phyloP scores from a whole-genome alignment of 2,888 invertebrate genomes.

The Drosophila gaucha region DNA sequence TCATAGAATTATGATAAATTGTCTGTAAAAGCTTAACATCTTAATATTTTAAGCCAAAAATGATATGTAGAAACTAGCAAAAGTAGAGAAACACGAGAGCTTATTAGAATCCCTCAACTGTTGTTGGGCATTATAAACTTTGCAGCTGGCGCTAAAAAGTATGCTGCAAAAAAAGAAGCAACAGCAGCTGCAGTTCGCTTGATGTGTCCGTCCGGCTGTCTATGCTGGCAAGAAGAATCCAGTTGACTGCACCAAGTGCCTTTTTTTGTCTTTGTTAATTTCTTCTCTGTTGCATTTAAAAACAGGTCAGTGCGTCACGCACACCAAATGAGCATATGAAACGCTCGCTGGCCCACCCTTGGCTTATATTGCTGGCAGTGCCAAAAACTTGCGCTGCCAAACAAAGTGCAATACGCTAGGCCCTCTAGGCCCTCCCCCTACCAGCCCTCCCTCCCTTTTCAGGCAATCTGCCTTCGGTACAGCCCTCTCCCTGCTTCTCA shows the following conservation, averaged over 20 bases:
- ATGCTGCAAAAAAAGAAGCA: slow-evolving; percentile 30
- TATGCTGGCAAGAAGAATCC: slow-evolving; percentile 32
- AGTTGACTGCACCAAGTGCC: slow-evolving; percentile 67
- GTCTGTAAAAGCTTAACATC: too few species aligned
- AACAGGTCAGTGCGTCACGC: slow-evolving; percentile 78
- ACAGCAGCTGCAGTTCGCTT: slow-evolving; percentile 15
- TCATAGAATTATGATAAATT: too few species aligned
- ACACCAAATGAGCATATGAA: slow-evolving; percentile 79
- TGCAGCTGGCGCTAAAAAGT: slow-evolving; percentile 53
- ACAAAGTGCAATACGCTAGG: slow-evolving; percentile 23
- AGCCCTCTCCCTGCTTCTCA: neutral
- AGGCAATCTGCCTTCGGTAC: neutral
- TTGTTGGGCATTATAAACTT: slow-evolving; percentile 33
- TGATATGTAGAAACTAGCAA: too few species aligned
- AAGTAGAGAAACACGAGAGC: too few species aligned
- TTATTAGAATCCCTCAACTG: slow-evolving; percentile 12
- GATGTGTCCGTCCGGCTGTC: slow-evolving; percentile 10
- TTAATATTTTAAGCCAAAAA: too few species aligned
- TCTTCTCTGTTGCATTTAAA: slow-evolving; percentile 62
- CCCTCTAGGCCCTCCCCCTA: neutral
- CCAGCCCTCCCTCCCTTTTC: neutral
- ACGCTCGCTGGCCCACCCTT: slow-evolving; percentile 12
- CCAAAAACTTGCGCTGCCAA: slow-evolving; percentile 31
- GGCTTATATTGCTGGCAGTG: slow-evolving; percentile 16
- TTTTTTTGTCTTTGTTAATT: slow-evolving; percentile 30